A percentile compares a stretch with the other conserved stretches of the same genome.
These are phyloP conservation scores for Lamprologus tigripictilis DNA, from an alignment of 2,113 vertebrate species.

Conservation along the genomic window DNA sequence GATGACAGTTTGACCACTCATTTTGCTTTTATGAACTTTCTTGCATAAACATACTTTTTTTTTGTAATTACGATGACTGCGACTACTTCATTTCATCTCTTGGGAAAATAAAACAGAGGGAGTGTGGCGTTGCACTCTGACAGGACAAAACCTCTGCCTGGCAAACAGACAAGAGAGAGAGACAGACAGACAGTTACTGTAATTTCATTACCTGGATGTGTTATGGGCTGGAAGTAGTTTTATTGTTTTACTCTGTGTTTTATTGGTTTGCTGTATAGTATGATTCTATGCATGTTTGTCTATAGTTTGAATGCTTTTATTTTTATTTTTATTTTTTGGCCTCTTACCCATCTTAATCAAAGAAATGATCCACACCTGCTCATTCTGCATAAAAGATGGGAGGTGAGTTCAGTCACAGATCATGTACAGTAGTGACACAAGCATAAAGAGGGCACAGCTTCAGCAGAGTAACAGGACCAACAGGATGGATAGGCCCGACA, in stretches of 20 bases:
- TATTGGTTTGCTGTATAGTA: background rate
- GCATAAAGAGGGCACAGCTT: background rate
- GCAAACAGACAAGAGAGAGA: background rate
- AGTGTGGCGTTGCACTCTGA: fast-evolving
- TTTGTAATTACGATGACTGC: fast-evolving
- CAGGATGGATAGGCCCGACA: background rate
- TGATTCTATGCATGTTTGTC: background rate
- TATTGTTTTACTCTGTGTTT: background rate
- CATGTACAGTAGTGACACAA: background rate
- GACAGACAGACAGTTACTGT: fast-evolving
- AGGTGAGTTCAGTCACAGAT: background rate
- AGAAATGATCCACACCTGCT: background rate
- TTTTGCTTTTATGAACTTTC: background rate
- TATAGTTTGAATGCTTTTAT: fast-evolving
- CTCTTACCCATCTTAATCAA: background rate
- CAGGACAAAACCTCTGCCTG: fast-evolving
- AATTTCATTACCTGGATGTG: background rate
- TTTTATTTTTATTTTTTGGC: background rate
- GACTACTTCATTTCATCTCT: background rate
- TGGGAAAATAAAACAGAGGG: background rate
- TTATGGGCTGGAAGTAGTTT: background rate
- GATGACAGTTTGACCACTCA: background rate
- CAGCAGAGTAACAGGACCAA: background rate
- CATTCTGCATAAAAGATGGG: background rate
- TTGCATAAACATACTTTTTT: background rate